Evolutionary conservation across 1,140 invertebrate species (phyloP), one percentile per base, ranked within the genome.

Genomic region (Halictus rubicundus): DNA sequence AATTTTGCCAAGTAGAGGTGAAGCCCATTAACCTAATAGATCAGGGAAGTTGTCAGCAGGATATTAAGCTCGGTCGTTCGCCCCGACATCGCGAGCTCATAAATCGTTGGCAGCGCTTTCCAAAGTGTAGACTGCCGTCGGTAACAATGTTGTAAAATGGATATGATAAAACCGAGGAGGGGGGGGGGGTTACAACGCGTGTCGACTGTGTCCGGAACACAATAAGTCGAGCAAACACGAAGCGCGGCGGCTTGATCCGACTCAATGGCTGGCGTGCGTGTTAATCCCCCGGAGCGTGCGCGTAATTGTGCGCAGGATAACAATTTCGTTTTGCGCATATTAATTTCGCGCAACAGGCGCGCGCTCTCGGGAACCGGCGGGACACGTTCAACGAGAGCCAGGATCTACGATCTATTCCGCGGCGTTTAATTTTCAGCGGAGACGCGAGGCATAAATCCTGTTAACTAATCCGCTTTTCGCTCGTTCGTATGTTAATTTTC

Each of bases 401-500:
- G 23, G 42, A 68, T 68, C 46, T 54, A 68, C 32, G 66, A 8
- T 0, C 46, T 46, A 60, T 61, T 25, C 37, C 57, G 1, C 9
- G 21, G 19, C 63, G 49, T 66, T 66, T 25, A 32, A 75, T 66
- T 57, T 75, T 66, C 72, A 68, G 12, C 63, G 9, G 49, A n/a
- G 49, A 27, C 54, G 37, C 49, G 2, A 32, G 19, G 49, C 49
- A 66, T 75, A 75, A 42, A 68, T 75, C 23, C 49, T 23, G 63
- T 69, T 77, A 52, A 70, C 54, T 69, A 77, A 77, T 61, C 25
- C 27, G 39, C 66, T 77, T 77, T 69, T 54, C 39, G 39, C 23
- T 69, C 54, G 8, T 5, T 21, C 74, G 25, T 77, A 69, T 61
- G 74, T 77, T 70, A 77, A 77, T 77, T 77, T 77, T 63, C 54